Conservation (phyloP, 1,140 invertebrate species). For the Ganaspis sp. region DNA sequence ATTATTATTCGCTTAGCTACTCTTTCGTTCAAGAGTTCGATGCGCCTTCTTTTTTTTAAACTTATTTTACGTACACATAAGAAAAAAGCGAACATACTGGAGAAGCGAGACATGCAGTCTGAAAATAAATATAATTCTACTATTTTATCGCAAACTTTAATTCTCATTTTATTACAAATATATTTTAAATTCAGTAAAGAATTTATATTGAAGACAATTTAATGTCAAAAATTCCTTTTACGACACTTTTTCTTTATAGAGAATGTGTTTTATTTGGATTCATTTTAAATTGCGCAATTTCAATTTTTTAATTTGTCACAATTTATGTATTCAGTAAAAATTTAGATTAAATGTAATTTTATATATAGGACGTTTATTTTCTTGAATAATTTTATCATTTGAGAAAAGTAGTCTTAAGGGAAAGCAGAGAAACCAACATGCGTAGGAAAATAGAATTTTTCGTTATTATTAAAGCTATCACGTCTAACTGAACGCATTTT, state of each 20-base stretch:
- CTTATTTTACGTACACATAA: neutral
- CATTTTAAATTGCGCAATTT: too few species aligned
- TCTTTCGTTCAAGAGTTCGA: neutral
- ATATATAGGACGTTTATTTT: neutral
- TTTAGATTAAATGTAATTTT: neutral
- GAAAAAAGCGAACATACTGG: conserved; percentile 1
- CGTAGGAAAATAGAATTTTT: neutral
- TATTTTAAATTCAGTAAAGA: neutral
- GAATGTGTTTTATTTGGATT: too few species aligned
- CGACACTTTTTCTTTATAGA: too few species aligned
- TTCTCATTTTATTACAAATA: neutral
- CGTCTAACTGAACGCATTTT: too few species aligned
- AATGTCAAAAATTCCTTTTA: too few species aligned
- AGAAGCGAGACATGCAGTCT: conserved; percentile 25
- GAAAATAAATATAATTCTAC: neutral
- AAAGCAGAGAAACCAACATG: conserved; percentile 1
- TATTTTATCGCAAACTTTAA: neutral
- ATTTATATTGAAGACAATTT: too few species aligned
- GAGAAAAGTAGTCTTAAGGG: conserved; percentile 5
- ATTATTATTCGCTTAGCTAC: conserved; percentile 1
- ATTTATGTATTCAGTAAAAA: too few species aligned
- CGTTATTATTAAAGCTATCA: neutral
- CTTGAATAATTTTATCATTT: conserved; percentile 3
- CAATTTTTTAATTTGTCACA: too few species aligned
- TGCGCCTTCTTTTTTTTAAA: neutral